Conservation (phyloP, 2,888 invertebrate genomes). For the Limulus polyphemus region DNA sequence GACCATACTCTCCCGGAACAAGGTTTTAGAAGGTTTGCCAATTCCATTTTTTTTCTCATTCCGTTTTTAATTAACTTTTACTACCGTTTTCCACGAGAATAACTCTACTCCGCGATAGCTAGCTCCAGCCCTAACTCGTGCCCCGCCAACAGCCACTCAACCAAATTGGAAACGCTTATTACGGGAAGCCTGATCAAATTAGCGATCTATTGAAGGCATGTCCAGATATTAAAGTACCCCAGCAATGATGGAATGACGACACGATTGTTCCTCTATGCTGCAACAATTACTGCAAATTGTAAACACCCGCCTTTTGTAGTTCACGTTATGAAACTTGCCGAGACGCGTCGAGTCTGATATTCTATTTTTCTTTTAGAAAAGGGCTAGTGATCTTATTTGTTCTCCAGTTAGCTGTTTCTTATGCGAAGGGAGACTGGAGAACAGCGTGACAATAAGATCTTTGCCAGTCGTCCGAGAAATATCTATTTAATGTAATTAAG, state of each 20-base stretch:
- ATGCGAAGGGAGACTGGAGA: no score
- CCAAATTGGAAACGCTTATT: conserved; percentile 23
- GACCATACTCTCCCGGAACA: conserved; percentile 70
- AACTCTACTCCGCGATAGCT: background rate
- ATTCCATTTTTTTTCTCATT: background rate
- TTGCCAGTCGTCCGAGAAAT: no score
- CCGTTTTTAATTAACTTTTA: background rate
- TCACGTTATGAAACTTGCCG: no score
- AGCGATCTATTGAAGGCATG: conserved; percentile 19
- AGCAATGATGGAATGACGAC: conserved; percentile 15
- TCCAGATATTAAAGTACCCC: no score
- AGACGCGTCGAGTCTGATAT: no score
- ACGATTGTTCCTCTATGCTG: conserved; percentile 19
- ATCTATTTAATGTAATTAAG: no score
- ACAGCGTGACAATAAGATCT: no score
- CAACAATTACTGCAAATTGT: background rate
- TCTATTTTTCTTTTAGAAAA: no score
- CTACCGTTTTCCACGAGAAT: background rate
- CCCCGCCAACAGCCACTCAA: conserved; percentile 20
- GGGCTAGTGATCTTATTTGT: no score
- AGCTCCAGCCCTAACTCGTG: background rate
- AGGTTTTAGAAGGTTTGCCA: conserved; percentile 67
- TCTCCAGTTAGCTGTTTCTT: no score
- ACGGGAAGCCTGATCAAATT: conserved; percentile 20
- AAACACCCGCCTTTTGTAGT: no score